Base-by-base conservation (phyloP, 1,140 invertebrate species). In the Macrostomum lignano region DNA sequence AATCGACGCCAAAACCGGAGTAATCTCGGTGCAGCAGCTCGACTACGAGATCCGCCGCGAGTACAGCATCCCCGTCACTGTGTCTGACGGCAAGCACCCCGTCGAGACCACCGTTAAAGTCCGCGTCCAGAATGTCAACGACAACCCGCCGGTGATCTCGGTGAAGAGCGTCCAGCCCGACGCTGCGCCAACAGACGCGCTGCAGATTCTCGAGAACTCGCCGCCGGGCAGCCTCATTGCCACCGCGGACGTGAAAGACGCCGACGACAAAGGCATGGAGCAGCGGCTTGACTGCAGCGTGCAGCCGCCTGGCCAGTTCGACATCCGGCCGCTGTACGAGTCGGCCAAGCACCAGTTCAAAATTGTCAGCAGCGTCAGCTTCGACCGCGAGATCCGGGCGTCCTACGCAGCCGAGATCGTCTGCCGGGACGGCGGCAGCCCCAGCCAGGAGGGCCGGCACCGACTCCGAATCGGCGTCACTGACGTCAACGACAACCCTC, bases 111-210 rank as follows among this genome's bases (percentile, higher is more conserved):
- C 9, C 19, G 3, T 28, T 5, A 28, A 14, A 3, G 19, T 28
- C 4, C 14, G 19, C 15, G 26, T 28, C 15, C 15, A 28, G 9
- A 28, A 28, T 28, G 26, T 28, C 19, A 28, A 28, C 19, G 26
- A 28, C 9, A 28, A 28, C 19, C 3, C 15, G 15, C 26, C 26
- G 3, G 26, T 15, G 19, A 28, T 28, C 19, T 28, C 26, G 4
- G 26, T 28, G 15, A 22, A 33, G 17, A 82, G 73, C 47, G 73
- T 84, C 0, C 71, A 73, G 1, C 72, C 74, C 17, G 78, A 82
- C 21, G 72, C 69, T 2, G 78, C 77, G 1, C 77, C 73, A 1
- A 77, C 84, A 51, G 74, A 77, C 49, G 77, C 82, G 15, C 11
- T 33, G 3, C 14, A 50, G 73, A 73, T 0, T 76, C 76, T 0